Conservation (phyloP, 2,113 vertebrate species). For the Elaphurus davidianus region DNA sequence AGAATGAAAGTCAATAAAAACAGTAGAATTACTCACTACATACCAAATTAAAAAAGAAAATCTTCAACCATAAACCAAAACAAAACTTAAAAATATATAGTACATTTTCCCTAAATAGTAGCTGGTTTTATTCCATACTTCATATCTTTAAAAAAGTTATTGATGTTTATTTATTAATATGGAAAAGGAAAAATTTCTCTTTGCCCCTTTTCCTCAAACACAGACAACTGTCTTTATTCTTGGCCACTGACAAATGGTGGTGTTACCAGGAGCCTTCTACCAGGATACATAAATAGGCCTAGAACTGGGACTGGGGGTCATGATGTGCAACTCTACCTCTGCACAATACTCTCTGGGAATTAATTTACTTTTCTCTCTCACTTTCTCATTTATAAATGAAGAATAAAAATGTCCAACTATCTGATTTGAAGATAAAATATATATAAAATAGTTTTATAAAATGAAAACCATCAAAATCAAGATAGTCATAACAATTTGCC, state of each 20-base stretch:
- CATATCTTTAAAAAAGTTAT: neutral
- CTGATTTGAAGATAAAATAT: neutral
- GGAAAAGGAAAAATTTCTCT: neutral
- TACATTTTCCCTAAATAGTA: neutral
- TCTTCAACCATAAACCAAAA: neutral
- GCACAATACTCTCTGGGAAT: neutral
- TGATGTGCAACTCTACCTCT: neutral
- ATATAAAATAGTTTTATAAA: neutral
- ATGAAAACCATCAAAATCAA: neutral
- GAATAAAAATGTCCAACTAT: neutral
- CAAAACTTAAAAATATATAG: neutral
- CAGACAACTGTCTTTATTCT: neutral
- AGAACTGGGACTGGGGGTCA: neutral
- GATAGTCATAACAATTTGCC: neutral
- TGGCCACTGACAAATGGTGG: fast-evolving
- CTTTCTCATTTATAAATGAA: neutral
- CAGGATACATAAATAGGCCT: neutral
- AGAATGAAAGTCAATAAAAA: neutral
- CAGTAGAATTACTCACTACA: neutral
- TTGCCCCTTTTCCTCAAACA: neutral
- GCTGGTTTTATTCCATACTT: neutral
- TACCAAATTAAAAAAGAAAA: neutral
- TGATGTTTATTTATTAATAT: neutral
- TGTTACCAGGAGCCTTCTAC: neutral
- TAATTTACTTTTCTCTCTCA: neutral